Percentiles rank a stretch among this genome's conserved stretches.
These are phyloP conservation scores for Epinephelus cyanopodus DNA, from an alignment of 2,113 vertebrate species.

Conservation along the genomic window DNA sequence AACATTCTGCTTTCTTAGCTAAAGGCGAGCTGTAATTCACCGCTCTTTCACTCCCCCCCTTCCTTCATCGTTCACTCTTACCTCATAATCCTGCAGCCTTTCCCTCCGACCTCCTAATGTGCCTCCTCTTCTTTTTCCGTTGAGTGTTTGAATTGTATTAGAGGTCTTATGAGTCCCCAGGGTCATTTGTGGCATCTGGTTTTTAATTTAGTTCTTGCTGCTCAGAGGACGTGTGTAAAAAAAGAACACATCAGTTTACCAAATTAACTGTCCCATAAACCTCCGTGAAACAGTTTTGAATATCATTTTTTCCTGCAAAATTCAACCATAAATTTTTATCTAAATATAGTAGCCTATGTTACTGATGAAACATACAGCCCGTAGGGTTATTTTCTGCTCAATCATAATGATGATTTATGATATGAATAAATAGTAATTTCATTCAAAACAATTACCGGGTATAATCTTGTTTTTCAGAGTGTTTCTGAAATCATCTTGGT, in stretches of 20 bases:
- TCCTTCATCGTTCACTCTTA: constrained; percentile 4
- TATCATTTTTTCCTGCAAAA: neutral
- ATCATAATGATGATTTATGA: too few relatives aligned
- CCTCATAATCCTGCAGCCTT: constrained; percentile 19
- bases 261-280: neutral
- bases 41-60: constrained; percentile 8
- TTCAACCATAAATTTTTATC: neutral
- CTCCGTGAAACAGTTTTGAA: neutral
- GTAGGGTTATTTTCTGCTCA: too few relatives aligned
- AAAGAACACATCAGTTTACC: neutral
- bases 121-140: neutral
- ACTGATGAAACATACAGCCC: too few relatives aligned
- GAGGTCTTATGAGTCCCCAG: constrained; percentile 21
- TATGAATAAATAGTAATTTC: too few relatives aligned
- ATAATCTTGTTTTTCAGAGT: neutral
- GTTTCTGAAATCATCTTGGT: neutral
- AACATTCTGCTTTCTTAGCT: constrained; percentile 53
- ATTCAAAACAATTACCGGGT: neutral
- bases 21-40: constrained; percentile 47
- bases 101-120: neutral
- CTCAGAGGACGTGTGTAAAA: neutral
- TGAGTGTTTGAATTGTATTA: constrained; percentile 15
- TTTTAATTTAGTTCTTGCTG: constrained; percentile 22
- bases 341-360: neutral
- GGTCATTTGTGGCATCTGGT: constrained; percentile 29